Conservation (phyloP, 1,140 invertebrate species). For the Vollenhovia emeryi region DNA sequence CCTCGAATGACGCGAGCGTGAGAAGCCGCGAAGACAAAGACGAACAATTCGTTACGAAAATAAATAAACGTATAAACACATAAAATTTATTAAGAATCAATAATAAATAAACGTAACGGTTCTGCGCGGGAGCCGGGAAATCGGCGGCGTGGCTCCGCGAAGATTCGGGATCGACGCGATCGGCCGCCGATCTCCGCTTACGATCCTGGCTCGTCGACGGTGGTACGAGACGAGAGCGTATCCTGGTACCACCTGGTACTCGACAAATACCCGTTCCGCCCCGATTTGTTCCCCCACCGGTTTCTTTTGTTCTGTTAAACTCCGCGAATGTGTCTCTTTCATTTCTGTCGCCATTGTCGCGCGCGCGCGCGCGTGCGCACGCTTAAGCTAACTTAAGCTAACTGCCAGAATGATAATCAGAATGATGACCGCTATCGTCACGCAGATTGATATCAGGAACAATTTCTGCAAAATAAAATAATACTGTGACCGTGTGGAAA, state of each 20-base stretch:
- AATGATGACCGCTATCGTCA: conserved; percentile 90
- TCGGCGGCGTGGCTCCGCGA: not conserved
- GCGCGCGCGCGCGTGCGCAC: not conserved
- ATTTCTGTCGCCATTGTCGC: not conserved
- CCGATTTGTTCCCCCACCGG: not conserved
- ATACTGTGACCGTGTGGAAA: conserved; percentile 58
- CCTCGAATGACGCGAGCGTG: not conserved
- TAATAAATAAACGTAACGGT: conserved; percentile 46
- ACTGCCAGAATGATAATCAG: conserved; percentile 90
- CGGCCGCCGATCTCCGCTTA: not conserved
- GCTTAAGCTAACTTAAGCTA: conserved; percentile 75
- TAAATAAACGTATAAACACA: conserved; percentile 52
- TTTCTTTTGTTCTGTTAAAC: not conserved
- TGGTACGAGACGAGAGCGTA: not conserved
- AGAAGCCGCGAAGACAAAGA: not conserved
- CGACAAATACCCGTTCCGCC: not conserved
- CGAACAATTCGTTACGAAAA: not conserved
- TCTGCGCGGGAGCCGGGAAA: not conserved
- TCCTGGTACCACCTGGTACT: not conserved
- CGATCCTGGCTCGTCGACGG: not conserved
- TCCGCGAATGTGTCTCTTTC: conserved; percentile 18
- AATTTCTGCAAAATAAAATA: conserved; percentile 93
- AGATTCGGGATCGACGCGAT: not conserved
- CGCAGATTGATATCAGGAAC: conserved; percentile 93
- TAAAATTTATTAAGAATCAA: conserved; percentile 44